Evolutionary conservation across 92 coral and sea anemone genomes (phyloP), one percentile per base, ranked within the genome.

Genomic region (Desmophyllum pertusum): DNA sequence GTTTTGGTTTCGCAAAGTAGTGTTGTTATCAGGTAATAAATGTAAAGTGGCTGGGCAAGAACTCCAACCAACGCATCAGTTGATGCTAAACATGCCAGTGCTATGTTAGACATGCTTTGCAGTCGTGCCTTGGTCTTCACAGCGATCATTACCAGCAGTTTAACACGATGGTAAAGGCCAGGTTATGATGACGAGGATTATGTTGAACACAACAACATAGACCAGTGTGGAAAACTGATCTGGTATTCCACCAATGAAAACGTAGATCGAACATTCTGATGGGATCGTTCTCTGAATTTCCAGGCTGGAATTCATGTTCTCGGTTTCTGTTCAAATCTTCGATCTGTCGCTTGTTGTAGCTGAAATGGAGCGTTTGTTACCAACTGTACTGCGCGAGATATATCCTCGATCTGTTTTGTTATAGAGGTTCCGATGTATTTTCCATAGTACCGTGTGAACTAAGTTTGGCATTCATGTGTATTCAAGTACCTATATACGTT

Each of bases 1-100:
- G 27, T 30, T 35, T 52, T 31, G 25, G 9, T 33, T 52, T 37
- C 30, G 6, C 2, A 14, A 5, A 21, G 9, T 35, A 75, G 46
- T 14, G 48, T 29, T 33, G 36, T 19, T 36, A 33, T 33, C 17
- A 17, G 6, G 13, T 31, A 4, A 14, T 25, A 30, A 48, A 50
- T 17, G 41, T 4, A 19, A 4, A 51, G 63, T 9, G 81, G 81
- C 38, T 77, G 81, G 52, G 59, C 70, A 77, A 62, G 1, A 21
- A 77, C 15, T 14, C 81, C 81, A 1, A 77, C 70, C 38, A 77
- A 38, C 5, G 39, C 25, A 41, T 77, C 81, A 59, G 81, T 59
- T 21, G 39, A n/a, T 62, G 81, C 69, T 30, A 77, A 61, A 21
- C 70, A 77, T 3, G 70, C 81, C 70, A 77, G 37, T 6, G 25